A percentile compares a stretch with the other conserved stretches of the same genome.
phyloP scores from a whole-genome alignment of 2,113 vertebrate genomes.

The Amphiprion ocellaris region DNA sequence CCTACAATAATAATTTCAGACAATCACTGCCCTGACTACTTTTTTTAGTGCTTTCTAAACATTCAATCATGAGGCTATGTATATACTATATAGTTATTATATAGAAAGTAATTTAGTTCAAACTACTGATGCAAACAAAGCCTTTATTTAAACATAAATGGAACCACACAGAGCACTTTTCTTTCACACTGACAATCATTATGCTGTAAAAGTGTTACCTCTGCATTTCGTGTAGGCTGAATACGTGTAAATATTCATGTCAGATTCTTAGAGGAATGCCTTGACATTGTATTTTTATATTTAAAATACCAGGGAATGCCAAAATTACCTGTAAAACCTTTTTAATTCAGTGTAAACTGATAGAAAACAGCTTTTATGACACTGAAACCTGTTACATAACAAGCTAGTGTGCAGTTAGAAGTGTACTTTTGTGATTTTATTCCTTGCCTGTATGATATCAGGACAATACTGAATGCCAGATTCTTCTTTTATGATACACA shows the following conservation, averaged over 20 bases:
- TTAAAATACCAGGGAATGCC: background rate
- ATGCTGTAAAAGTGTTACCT: constrained; percentile 12
- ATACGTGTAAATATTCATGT: constrained; percentile 17
- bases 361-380: background rate
- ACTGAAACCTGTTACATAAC: background rate
- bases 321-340: background rate
- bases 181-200: constrained; percentile 34
- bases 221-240: constrained; percentile 3
- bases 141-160: constrained; percentile 19
- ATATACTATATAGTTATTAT: too few species aligned
- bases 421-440: too few species aligned
- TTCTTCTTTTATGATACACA: too few species aligned
- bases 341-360: background rate
- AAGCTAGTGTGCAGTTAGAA: background rate
- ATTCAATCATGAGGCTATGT: too few species aligned
- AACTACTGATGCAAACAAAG: constrained; percentile 21
- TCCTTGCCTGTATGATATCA: background rate
- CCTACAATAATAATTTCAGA: too few species aligned
- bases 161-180: constrained; percentile 66
- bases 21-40: too few species aligned
- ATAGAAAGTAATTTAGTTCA: constrained; percentile 1
- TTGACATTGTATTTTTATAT: constrained; percentile 21
- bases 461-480: background rate
- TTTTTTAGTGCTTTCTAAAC: too few species aligned
- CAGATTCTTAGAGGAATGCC: background rate